Evolutionary conservation across 2,888 invertebrate species (phyloP), one percentile per base, ranked within the genome.

Genomic region (Mythimna loreyi): DNA sequence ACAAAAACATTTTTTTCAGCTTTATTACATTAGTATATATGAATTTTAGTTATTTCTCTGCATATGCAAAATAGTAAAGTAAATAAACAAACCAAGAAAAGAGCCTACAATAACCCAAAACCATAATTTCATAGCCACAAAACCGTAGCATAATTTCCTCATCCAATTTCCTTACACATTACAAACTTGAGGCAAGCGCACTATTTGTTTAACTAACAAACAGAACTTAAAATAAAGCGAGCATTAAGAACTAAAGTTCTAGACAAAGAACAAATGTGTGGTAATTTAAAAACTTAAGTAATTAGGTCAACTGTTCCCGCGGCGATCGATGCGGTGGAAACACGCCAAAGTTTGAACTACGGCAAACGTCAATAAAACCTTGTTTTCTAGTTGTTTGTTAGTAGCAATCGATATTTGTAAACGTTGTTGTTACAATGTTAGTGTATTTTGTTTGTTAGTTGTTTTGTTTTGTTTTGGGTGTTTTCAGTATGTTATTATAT

Each of bases 251-350:
- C 67, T 63, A 58, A 64, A 81, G 61, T 67, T 70, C 72, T 72
- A 82, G 75, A 74, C 75, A 82, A 82, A 83, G 81, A 84, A 88
- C 81, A 81, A 84, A 84, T 81, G 82, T 84, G 79, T 74, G 81
- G 84, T 86, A 87, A 90, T 92, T 90, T 91, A 91, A 92, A 93
- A 93, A 92, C 90, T 93, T 89, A 86, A 90, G 86, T 92, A 94
- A 94, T 94, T 92, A 89, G 94, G 94, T 93, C 94, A 94, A 87
- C 90, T 87, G 88, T 90, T 90, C 90, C 84, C 84, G 85, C 87
- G 45, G 57, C 90, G 92, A 92, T 93, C 93, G 89, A 87, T 91
- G 83, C 78, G 21, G 60, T 78, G 71, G 61, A 72, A 78, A 78
- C 81, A 84, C 85, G 90, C 86, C 88, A 85, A 90, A 91, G 86